Evolutionary conservation across 2,113 vertebrate genomes (phyloP).

Genomic region (Erinaceus europaeus): DNA sequence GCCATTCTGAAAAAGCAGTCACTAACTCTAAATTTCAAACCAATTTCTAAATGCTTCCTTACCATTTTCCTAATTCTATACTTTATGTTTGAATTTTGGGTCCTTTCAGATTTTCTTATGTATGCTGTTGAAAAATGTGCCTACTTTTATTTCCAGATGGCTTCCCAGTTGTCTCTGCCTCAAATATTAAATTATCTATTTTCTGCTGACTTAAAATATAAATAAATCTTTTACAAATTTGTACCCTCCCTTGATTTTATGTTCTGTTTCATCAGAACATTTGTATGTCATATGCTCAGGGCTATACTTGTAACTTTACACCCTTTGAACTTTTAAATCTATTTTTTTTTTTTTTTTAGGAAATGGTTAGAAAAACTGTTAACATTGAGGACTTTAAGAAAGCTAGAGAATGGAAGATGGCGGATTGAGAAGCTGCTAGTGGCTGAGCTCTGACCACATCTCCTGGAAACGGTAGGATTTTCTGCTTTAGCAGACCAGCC

Average conservation of each 20-base stretch:
- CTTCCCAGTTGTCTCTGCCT: background rate
- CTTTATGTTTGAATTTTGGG: background rate
- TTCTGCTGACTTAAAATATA: background rate
- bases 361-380: too few relatives aligned
- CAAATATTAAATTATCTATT: background rate
- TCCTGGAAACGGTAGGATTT: too few relatives aligned
- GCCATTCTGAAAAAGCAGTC: too few relatives aligned
- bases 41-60: background rate
- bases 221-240: background rate
- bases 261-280: background rate
- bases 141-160: background rate
- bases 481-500: too few relatives aligned
- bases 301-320: background rate
- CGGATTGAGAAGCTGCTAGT: too few relatives aligned
- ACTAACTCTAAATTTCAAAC: background rate
- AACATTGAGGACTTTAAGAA: background rate
- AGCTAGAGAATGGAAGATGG: background rate
- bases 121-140: too few relatives aligned
- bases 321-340: too few relatives aligned
- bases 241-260: background rate
- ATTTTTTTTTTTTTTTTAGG: too few relatives aligned
- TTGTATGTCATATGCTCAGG: background rate
- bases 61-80: background rate
- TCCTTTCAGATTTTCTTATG: background rate
- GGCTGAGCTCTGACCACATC: too few relatives aligned